phyloP scores from a whole-genome alignment of 92 coral and sea anemone species.

The Porites divaricata region DNA sequence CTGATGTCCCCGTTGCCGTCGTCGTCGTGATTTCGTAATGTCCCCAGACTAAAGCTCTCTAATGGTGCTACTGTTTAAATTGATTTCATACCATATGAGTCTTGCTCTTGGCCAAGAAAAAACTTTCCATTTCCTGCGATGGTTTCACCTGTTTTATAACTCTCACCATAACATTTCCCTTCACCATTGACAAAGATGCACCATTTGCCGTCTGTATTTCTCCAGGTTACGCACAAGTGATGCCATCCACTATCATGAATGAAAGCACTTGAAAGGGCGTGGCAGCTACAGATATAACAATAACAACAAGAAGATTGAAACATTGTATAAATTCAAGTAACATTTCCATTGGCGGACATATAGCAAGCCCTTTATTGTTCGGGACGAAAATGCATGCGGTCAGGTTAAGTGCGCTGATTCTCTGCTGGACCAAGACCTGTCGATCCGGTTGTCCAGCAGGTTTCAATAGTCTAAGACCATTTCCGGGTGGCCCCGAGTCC shows the following conservation, averaged over 20 bases:
- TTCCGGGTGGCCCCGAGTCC: too few relatives aligned
- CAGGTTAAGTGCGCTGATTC: too few relatives aligned
- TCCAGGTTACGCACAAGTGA: conserved; percentile 25
- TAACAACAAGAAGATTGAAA: neutral
- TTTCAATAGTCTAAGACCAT: too few relatives aligned
- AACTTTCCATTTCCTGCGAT: conserved; percentile 36
- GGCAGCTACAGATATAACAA: neutral
- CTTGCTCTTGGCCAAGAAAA: conserved; percentile 44
- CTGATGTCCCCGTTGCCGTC: too few relatives aligned
- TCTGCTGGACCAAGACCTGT: too few relatives aligned
- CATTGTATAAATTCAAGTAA: too few relatives aligned
- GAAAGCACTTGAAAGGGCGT: neutral
- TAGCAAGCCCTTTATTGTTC: too few relatives aligned
- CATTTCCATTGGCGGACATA: too few relatives aligned
- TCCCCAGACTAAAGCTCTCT: too few relatives aligned
- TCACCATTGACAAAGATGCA: neutral
- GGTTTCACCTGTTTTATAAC: neutral
- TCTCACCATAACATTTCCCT: neutral
- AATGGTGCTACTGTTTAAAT: neutral
- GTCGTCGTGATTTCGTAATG: too few relatives aligned
- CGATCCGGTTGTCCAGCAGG: too few relatives aligned
- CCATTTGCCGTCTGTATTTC: neutral
- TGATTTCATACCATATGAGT: conserved; percentile 22
- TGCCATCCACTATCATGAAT: conserved; percentile 34
- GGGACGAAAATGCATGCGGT: too few relatives aligned